phyloP scores from a whole-genome alignment of 2,797 vertebrate genomes.

The Valencia hispanica region DNA sequence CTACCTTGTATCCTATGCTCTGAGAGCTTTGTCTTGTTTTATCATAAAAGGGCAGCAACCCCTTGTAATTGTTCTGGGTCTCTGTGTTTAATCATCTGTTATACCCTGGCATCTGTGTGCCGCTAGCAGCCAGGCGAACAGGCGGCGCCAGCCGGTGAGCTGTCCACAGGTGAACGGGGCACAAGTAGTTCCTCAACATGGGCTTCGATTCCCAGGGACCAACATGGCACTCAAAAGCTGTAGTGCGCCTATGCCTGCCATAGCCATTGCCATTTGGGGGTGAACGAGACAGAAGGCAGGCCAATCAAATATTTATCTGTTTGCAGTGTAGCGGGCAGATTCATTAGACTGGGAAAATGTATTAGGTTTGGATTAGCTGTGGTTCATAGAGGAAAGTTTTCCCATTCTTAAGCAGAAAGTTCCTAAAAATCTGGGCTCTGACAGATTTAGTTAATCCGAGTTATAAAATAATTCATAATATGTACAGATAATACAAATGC shows the following conservation, averaged over 20 bases:
- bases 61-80: constrained; percentile 68
- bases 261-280: constrained; percentile 41
- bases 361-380: constrained; percentile 62
- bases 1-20: constrained; percentile 41
- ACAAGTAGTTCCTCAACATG: constrained; percentile 40
- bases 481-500: neutral
- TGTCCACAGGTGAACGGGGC: constrained; percentile 65
- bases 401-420: constrained; percentile 23
- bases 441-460: neutral
- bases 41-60: constrained; percentile 67
- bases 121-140: constrained; percentile 55
- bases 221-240: constrained; percentile 44
- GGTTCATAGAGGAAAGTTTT: constrained; percentile 41
- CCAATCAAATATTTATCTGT: constrained; percentile 78
- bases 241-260: constrained; percentile 38
- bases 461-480: neutral
- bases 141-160: constrained; percentile 56
- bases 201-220: constrained; percentile 67
- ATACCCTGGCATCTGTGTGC: constrained; percentile 67
- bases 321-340: constrained; percentile 57
- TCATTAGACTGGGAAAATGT: constrained; percentile 58
- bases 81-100: constrained; percentile 80
- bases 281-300: constrained; percentile 53
- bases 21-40: constrained; percentile 57
- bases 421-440: neutral